Percentiles rank a stretch among this genome's conserved stretches.
phyloP scores from a whole-genome alignment of 2,888 invertebrate genomes.

The Trissolcus japonicus region DNA sequence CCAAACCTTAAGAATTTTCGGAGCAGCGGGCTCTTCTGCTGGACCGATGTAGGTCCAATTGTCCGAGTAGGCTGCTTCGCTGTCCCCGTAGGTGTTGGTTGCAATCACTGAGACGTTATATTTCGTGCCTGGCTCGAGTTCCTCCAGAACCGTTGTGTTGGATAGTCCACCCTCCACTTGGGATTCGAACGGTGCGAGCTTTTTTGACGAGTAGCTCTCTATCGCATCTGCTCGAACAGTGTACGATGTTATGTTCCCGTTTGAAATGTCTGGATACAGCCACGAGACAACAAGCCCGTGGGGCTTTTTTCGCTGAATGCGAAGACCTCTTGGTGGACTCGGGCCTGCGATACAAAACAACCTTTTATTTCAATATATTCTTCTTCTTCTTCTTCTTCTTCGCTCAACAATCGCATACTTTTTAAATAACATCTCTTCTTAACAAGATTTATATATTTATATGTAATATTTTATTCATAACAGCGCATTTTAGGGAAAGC shows the following conservation, averaged over 20 bases:
- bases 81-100: conserved; percentile 79
- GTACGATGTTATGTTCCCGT: conserved; percentile 77
- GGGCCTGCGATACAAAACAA: conserved; percentile 77
- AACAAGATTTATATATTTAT: too few relatives aligned
- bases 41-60: conserved; percentile 87
- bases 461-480: too few relatives aligned
- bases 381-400: too few relatives aligned
- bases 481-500: too few relatives aligned
- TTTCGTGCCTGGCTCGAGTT: conserved; percentile 84
- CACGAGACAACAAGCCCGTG: conserved; percentile 72
- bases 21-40: conserved; percentile 80
- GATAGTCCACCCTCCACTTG: conserved; percentile 71
- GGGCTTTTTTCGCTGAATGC: conserved; percentile 78
- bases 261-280: conserved; percentile 76
- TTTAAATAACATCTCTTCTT: too few relatives aligned
- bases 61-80: conserved; percentile 78
- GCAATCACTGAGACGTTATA: conserved; percentile 87
- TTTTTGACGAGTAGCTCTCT: conserved; percentile 66
- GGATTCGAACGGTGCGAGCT: conserved; percentile 66
- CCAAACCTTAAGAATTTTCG: conserved; percentile 81
- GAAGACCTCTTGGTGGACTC: conserved; percentile 83
- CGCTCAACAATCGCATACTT: too few relatives aligned
- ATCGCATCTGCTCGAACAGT: conserved; percentile 71
- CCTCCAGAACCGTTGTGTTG: conserved; percentile 71
- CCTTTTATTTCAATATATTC: neutral